Percentiles rank a stretch among this genome's conserved stretches.
Conservation (phyloP, 2,888 invertebrate species). For the Caenorhabditis drosophilae region DNA sequence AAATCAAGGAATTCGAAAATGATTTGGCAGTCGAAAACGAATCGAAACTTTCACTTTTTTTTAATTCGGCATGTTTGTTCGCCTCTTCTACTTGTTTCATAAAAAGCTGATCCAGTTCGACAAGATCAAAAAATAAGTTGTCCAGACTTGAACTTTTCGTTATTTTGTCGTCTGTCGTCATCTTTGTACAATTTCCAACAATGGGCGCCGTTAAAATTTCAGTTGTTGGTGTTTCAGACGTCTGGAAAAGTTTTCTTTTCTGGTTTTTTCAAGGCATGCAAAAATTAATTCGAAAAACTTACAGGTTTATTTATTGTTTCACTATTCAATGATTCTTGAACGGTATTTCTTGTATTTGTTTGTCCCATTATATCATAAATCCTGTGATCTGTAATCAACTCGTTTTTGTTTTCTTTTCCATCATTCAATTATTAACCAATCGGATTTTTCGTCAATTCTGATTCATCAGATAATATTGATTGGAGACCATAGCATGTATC, state of each 20-base stretch:
- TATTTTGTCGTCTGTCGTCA: no score
- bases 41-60: neutral
- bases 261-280: no score
- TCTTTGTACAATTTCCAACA: no score
- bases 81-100: conserved; percentile 10
- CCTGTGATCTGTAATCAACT: neutral
- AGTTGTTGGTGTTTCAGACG: no score
- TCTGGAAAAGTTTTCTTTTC: no score
- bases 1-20: neutral
- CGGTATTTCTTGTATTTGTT: no score
- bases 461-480: no score
- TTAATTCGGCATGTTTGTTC: neutral
- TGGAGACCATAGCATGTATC: conserved; percentile 23
- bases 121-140: conserved; percentile 25
- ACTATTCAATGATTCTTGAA: no score
- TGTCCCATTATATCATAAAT: neutral
- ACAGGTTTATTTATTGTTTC: no score
- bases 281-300: no score
- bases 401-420: no score
- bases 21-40: neutral
- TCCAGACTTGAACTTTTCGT: conserved; percentile 30
- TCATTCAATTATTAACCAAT: conserved; percentile 18
- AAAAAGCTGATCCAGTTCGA: conserved; percentile 28
- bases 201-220: no score
- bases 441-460: conserved; percentile 17